phyloP scores from a whole-genome alignment of 2,888 invertebrate species.

The Branchipolynoe longqiensis region DNA sequence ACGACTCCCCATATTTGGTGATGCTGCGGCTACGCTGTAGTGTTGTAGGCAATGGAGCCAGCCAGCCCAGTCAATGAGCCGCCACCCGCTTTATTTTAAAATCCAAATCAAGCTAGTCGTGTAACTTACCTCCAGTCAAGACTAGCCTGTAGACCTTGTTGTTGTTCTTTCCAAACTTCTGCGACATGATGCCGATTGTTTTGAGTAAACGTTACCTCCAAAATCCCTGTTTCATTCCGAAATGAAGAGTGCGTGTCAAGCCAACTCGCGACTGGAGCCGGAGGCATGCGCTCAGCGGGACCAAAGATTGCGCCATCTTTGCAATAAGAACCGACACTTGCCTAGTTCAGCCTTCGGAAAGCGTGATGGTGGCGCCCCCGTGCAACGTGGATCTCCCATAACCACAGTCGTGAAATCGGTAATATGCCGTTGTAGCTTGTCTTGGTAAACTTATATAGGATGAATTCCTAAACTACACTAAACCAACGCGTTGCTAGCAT shows the following conservation, averaged over 20 bases:
- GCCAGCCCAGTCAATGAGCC: not conserved
- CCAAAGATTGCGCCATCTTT: not conserved
- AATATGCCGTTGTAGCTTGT: not conserved
- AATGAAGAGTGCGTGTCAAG: constrained; percentile 39
- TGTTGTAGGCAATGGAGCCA: not conserved
- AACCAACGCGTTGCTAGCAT: no score
- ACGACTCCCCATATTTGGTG: constrained; percentile 53
- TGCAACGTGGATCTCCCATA: not conserved
- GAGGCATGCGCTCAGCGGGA: not conserved
- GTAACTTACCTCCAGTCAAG: constrained; percentile 91
- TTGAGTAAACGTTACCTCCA: constrained; percentile 57
- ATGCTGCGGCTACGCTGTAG: no score
- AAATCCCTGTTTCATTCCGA: constrained; percentile 58
- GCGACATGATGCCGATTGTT: constrained; percentile 65
- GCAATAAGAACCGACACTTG: not conserved
- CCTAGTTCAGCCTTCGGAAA: not conserved
- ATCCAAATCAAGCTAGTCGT: not conserved
- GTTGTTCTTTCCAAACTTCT: constrained; percentile 71
- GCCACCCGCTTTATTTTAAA: not conserved
- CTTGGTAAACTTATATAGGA: no score
- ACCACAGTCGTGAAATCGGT: not conserved
- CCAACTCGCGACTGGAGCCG: constrained; percentile 11
- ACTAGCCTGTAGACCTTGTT: constrained; percentile 90
- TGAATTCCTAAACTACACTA: no score
- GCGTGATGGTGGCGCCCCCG: not conserved